Base-by-base conservation (phyloP, 2,888 invertebrate species). In the Venusia cambrica region DNA sequence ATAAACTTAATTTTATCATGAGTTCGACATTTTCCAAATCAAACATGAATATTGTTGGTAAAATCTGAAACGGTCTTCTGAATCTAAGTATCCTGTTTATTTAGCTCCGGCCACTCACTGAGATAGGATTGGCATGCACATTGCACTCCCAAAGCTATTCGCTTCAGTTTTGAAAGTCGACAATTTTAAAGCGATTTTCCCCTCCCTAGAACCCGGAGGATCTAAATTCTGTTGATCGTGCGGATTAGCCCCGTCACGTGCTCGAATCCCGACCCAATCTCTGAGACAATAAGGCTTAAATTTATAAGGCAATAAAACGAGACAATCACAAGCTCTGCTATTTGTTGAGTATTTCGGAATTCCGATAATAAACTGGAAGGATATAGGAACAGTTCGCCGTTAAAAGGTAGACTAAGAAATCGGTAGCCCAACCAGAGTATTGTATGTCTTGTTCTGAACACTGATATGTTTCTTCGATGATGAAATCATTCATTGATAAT, bases 191-290 rank as follows among this genome's bases (percentile, higher is more conserved):
- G 16, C 14, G 21, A 7, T 27, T 20, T 17, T 5, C 33, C 12
- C 20, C 10, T 7, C 16, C n/a, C 33, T 18, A 22, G 6, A 18
- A 7, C 16, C 12, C 15, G 19, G 29, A 20, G 34, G 30, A 31
- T 39, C 39, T 35, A 27, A 35, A 45, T 39, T 42, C 39, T 45
- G 49, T 43, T 48, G 47, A 48, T 47, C 36, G 44, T 40, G 31
- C 39, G 51, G 47, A 51, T 51, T 48, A 48, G 39, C 41, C 38
- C 38, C 24, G 32, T 20, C 24, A 34, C 15, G 5, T n/a, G n/a
- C n/a, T n/a, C 30, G 17, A 36, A 31, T 21, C 21, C 26, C 32
- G 7, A 21, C 36, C 17, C 10, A 27, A 34, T 11, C 2, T 4
- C 8, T 3, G 5, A 14, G 12, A 9, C 4, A 8, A 32, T 39